Evolutionary conservation across 2,113 vertebrate genomes (phyloP).

Genomic region (Lagopus muta): DNA sequence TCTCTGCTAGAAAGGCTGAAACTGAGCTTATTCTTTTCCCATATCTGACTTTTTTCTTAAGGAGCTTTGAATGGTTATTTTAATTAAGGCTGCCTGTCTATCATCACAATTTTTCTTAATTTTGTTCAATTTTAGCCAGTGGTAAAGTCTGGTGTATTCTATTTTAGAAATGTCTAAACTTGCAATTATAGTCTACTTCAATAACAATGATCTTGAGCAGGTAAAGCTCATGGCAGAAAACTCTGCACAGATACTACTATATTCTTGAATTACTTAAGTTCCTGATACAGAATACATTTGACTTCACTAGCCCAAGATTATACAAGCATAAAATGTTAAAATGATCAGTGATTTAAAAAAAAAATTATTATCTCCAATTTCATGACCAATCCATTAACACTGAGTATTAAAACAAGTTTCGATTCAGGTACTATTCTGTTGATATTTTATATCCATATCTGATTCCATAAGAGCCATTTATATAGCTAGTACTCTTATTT

Average conservation of each 20-base stretch:
- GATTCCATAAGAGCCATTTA: neutral
- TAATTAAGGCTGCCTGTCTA: neutral
- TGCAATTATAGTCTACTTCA: neutral
- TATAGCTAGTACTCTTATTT: neutral
- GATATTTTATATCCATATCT: too few species aligned
- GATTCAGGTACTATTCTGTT: neutral
- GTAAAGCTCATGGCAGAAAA: neutral
- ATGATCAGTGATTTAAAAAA: neutral
- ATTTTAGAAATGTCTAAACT: slow-evolving; percentile 1
- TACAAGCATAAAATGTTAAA: neutral
- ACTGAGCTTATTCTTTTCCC: neutral
- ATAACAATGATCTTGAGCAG: neutral
- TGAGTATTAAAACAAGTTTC: neutral
- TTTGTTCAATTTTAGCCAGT: neutral
- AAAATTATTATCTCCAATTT: neutral
- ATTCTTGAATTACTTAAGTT: neutral
- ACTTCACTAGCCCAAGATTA: neutral
- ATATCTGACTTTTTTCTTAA: neutral
- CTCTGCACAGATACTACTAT: neutral
- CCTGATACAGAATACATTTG: neutral
- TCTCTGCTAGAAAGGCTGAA: neutral
- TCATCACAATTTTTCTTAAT: neutral
- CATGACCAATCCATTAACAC: neutral
- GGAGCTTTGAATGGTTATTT: neutral
- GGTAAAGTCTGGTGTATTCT: neutral